These are phyloP conservation scores for Epiperipatus broadwayi DNA, from an alignment of 2,888 invertebrate genomes.

Conservation along the genomic window DNA sequence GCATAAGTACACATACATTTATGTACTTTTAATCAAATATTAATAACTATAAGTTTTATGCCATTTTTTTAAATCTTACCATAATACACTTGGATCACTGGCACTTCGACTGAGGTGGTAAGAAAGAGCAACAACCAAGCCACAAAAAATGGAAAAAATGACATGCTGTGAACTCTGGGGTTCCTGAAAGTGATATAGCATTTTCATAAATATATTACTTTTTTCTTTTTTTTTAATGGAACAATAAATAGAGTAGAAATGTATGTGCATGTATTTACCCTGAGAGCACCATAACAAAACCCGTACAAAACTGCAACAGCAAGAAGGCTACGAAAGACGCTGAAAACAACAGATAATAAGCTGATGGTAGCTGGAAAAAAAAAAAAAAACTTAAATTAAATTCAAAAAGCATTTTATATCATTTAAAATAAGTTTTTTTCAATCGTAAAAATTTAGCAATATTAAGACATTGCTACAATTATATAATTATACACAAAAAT, in stretches of 20 bases:
- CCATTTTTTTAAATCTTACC: conserved; percentile 57
- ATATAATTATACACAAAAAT: too few species aligned
- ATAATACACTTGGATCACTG: conserved; percentile 71
- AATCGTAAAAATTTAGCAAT: too few species aligned
- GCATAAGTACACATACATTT: too few species aligned
- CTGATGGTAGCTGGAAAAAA: conserved; percentile 22
- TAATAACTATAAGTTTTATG: too few species aligned
- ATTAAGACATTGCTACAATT: too few species aligned
- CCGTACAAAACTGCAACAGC: conserved; percentile 63
- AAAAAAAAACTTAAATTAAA: neutral
- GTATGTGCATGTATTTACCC: conserved; percentile 41
- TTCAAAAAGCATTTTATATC: too few species aligned
- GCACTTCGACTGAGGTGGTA: conserved; percentile 83
- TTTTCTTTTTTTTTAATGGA: conserved; percentile 1
- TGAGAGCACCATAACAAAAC: conserved; percentile 64
- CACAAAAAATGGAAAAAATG: conserved; percentile 82
- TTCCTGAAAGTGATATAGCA: conserved; percentile 22
- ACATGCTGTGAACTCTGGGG: conserved; percentile 58
- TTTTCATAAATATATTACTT: conserved; percentile 9
- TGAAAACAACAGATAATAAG: conserved; percentile 54
- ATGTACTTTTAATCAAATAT: too few species aligned
- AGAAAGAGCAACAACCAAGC: conserved; percentile 61
- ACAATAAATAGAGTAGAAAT: neutral
- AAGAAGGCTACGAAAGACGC: conserved; percentile 54
- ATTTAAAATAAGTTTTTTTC: too few species aligned